A percentile compares a stretch with the other conserved stretches of the same genome.
phyloP scores from a whole-genome alignment of 2,113 vertebrate genomes.

The Cyanistes caeruleus region DNA sequence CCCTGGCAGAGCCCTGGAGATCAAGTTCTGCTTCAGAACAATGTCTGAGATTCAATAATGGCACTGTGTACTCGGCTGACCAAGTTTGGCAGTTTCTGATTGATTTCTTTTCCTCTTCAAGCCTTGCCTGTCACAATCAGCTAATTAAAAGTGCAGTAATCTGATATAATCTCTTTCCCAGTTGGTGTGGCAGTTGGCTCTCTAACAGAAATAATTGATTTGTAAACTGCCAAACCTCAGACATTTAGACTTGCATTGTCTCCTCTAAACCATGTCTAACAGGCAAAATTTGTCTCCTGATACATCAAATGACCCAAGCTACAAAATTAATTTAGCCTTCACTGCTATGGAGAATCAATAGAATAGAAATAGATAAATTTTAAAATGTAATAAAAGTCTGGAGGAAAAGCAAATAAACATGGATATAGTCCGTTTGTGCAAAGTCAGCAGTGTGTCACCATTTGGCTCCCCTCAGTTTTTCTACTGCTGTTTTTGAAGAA shows the following conservation, averaged over 20 bases:
- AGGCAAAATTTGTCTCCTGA: conserved; percentile 44
- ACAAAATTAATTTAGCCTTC: conserved; percentile 38
- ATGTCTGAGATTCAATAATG: conserved; percentile 46
- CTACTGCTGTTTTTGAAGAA: background rate
- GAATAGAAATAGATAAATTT: conserved; percentile 39
- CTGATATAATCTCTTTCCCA: conserved; percentile 68
- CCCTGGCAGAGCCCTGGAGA: conserved; percentile 14
- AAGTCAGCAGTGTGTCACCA: background rate
- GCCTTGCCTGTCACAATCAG: conserved; percentile 50
- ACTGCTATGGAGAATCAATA: conserved; percentile 25
- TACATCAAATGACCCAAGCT: conserved; percentile 25
- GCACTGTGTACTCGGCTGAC: background rate
- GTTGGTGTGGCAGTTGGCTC: conserved; percentile 27
- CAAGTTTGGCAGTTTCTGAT: conserved; percentile 51
- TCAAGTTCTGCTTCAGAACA: conserved; percentile 5
- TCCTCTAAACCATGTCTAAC: conserved; percentile 50
- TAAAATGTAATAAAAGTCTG: conserved; percentile 10
- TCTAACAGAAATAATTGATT: conserved; percentile 68
- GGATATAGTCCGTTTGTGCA: background rate
- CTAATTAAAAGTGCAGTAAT: conserved; percentile 73
- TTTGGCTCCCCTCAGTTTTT: background rate
- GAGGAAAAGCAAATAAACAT: background rate
- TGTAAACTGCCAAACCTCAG: conserved; percentile 66
- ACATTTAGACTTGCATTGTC: conserved; percentile 49
- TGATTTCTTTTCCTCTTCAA: conserved; percentile 63